A percentile compares a stretch with the other conserved stretches of the same genome.
phyloP scores from a whole-genome alignment of 2,113 vertebrate species.

The Catharus fuscescens region DNA sequence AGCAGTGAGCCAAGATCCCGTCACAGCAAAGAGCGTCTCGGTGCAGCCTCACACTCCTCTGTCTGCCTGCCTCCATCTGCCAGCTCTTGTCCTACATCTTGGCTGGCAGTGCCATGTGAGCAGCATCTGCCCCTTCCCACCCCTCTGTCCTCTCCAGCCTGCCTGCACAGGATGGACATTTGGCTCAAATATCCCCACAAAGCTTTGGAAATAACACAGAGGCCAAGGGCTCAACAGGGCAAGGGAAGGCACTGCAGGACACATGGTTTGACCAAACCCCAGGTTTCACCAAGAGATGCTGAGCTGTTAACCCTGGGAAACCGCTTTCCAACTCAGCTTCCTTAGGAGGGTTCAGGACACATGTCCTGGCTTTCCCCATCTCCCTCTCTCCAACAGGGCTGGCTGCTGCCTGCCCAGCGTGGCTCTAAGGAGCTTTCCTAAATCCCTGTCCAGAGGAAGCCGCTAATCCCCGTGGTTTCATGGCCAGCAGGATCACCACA shows the following conservation, averaged over 20 bases:
- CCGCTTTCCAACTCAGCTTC: neutral
- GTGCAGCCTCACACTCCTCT: neutral
- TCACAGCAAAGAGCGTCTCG: neutral
- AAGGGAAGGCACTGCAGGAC: neutral
- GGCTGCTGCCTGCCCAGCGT: accelerated
- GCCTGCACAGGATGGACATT: accelerated
- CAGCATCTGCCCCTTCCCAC: neutral
- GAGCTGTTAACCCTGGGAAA: neutral
- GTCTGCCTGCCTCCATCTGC: slow-evolving; percentile 15
- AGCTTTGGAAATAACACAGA: neutral
- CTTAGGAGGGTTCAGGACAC: neutral
- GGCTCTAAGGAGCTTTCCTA: slow-evolving; percentile 40
- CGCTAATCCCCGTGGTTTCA: neutral
- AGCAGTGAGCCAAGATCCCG: slow-evolving; percentile 23
- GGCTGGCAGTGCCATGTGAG: accelerated
- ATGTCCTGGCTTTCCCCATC: neutral
- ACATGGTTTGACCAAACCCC: accelerated
- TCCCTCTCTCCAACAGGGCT: neutral
- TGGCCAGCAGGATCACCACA: neutral
- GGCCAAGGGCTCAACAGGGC: accelerated
- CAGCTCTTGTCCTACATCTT: neutral
- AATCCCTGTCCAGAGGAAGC: neutral
- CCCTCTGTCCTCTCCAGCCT: neutral
- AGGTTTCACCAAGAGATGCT: neutral
- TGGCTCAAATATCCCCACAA: neutral